Evolutionary conservation across 2,888 invertebrate genomes (phyloP), one percentile per base, ranked within the genome.

Genomic region (Dasypogon diadema): DNA sequence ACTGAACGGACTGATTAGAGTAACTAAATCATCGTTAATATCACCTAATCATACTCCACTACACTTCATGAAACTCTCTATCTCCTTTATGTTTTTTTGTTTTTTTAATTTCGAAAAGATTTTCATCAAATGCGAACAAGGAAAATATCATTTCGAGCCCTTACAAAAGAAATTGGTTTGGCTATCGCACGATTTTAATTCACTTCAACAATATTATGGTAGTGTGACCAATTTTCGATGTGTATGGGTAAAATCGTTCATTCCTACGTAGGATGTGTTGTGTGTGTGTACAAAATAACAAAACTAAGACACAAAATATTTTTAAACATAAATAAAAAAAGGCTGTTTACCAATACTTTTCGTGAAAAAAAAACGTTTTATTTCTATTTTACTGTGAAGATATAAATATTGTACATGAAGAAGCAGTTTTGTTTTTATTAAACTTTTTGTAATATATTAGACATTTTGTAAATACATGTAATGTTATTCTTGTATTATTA

Each of bases 321-420:
- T 12, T 42, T 42, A 37, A 60, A 60, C 26, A 37, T 30, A 60
- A 51, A 16, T 12, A 51, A 51, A 58, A 58, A 60, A 60, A 60
- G 60, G 60, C 60, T 60, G 60, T 60, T 60, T 60, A 16, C 60
- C 60, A 60, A 60, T 60, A 60, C 60, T 60, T 60, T 60, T 60
- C 60, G 60, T 37, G 60, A 60, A 37, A n/a, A n/a, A n/a, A n/a
- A 37, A 60, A 60, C 37, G 18, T 34, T 42, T 60, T 37, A 30
- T 60, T 60, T 60, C 60, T 18, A 60, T 60, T 60, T 60, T 51
- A 21, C 10, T 51, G 12, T 48, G 26, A 16, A 58, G 16, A 30
- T 58, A 60, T 60, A 60, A 60, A 60, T 60, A 60, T 60, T 60
- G 60, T 60, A 60, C 34, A 60, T 60, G 34, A 21, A 60, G 34